Conservation (phyloP, 2,113 vertebrate genomes). For the Lonchura striata region DNA sequence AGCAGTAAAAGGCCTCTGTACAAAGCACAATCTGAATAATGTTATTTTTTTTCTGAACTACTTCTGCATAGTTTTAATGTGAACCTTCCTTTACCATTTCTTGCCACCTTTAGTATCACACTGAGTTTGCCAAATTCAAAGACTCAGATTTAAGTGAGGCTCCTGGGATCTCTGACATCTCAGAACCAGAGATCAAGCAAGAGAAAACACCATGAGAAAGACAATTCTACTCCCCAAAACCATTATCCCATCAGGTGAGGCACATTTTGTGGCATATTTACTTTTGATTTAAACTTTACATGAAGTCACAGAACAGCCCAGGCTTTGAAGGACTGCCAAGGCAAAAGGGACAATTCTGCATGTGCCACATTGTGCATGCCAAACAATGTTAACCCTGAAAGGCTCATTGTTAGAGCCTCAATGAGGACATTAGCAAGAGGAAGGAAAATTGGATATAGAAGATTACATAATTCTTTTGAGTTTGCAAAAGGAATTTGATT, state of each 20-base stretch:
- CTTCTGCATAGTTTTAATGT: neutral
- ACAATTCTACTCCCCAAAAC: neutral
- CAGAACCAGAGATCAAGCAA: neutral
- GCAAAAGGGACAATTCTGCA: neutral
- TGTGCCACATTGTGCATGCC: neutral
- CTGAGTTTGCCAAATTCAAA: neutral
- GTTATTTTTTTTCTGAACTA: neutral
- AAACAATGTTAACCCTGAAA: neutral
- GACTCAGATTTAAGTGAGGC: neutral
- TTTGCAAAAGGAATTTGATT: constrained; percentile 2
- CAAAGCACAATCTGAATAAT: neutral
- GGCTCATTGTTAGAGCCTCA: neutral
- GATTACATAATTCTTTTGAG: neutral
- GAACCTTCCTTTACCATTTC: neutral
- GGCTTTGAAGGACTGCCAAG: neutral
- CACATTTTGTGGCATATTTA: neutral
- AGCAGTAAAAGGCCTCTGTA: neutral
- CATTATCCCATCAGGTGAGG: neutral
- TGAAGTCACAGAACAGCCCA: neutral
- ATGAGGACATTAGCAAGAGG: neutral
- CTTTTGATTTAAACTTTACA: neutral
- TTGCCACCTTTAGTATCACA: neutral
- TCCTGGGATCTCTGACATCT: neutral
- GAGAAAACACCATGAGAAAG: neutral
- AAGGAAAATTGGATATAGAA: neutral